Evolutionary conservation across 2,888 invertebrate species (phyloP).

Genomic region (Philonicus albiceps): DNA sequence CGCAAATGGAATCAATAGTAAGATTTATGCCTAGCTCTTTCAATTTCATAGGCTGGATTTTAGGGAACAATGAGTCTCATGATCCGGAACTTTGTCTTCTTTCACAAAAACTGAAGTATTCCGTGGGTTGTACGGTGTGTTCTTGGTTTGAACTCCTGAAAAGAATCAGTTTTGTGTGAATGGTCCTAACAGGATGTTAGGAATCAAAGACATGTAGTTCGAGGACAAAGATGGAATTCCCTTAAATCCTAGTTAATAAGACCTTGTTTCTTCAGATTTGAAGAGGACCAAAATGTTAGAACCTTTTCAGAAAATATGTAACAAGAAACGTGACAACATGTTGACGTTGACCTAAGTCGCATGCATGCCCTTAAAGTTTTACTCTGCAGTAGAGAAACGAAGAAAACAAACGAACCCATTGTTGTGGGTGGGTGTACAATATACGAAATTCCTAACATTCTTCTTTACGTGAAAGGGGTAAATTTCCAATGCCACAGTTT

Average conservation of each 20-base stretch:
- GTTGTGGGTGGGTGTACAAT: background rate
- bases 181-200: background rate
- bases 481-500: background rate
- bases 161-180: background rate
- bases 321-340: background rate
- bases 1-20: background rate
- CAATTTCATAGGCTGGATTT: background rate
- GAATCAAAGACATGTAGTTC: background rate
- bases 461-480: background rate
- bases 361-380: background rate
- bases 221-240: background rate
- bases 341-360: background rate
- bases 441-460: background rate
- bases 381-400: background rate
- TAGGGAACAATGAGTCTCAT: background rate
- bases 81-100: background rate
- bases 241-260: background rate
- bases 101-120: background rate
- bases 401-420: background rate
- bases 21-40: background rate
- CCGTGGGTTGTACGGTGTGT: background rate
- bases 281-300: background rate
- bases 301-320: background rate
- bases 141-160: background rate
- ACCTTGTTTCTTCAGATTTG: background rate